Conservation (phyloP, 2,113 vertebrate genomes). For the Phocoena phocoena region DNA sequence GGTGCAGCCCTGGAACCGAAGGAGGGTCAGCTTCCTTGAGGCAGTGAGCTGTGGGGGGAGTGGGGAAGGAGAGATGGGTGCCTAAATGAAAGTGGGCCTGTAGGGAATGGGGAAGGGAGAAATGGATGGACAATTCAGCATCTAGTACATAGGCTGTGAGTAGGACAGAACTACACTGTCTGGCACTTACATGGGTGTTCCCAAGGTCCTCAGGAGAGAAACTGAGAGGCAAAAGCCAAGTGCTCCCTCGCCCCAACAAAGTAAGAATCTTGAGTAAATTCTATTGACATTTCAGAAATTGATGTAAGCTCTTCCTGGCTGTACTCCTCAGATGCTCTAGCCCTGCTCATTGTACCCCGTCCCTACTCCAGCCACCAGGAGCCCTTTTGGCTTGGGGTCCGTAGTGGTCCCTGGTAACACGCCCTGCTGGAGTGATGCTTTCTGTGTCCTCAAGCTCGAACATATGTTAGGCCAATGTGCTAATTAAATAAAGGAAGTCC, state of each 20-base stretch:
- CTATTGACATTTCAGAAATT: not conserved
- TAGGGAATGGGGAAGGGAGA: not conserved
- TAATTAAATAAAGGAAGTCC: not conserved
- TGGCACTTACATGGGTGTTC: not conserved
- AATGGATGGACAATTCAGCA: not conserved
- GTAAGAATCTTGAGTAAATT: not conserved
- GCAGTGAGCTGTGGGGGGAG: not conserved
- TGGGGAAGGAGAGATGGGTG: not conserved
- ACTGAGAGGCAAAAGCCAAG: not conserved
- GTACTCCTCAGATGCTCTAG: not conserved
- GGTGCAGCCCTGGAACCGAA: not conserved
- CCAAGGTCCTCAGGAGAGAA: not conserved
- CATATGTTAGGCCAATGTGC: not conserved
- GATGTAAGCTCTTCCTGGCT: not conserved
- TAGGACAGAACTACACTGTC: not conserved
- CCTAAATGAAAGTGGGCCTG: not conserved
- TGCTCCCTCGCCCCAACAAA: not conserved
- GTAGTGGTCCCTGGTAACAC: not conserved
- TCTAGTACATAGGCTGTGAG: not conserved
- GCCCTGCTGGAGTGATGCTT: not conserved
- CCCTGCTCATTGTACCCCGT: not conserved
- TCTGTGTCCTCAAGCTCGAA: not conserved
- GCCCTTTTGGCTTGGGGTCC: not conserved
- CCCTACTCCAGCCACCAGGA: not conserved
- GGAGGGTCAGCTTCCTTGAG: not conserved